Conservation (phyloP, 2,113 vertebrate species). For the Meriones unguiculatus region DNA sequence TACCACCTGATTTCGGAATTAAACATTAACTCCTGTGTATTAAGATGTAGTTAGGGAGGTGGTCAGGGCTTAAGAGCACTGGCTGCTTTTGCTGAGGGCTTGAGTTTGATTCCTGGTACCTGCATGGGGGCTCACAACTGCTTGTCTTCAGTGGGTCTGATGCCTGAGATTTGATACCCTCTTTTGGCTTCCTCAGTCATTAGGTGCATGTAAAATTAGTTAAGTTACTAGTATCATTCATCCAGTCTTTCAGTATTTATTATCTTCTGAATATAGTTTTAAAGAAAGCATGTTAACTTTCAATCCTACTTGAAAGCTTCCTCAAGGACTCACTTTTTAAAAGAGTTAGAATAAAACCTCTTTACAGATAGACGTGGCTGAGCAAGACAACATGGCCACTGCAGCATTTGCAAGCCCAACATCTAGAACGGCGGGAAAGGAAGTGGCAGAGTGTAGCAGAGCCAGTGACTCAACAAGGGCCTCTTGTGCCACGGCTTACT, state of each 20-base stretch:
- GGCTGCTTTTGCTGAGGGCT: neutral
- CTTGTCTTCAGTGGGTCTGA: neutral
- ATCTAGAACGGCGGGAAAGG: neutral
- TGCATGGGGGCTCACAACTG: neutral
- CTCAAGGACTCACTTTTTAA: neutral
- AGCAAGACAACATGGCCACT: neutral
- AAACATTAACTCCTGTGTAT: neutral
- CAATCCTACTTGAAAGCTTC: neutral
- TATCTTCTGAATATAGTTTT: neutral
- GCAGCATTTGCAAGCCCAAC: neutral
- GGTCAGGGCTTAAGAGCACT: neutral
- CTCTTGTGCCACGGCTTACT: neutral
- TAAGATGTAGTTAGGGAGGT: neutral
- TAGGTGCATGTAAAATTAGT: neutral
- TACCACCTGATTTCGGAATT: neutral
- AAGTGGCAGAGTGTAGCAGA: neutral
- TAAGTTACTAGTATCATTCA: neutral
- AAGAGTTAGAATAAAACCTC: neutral
- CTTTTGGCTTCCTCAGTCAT: neutral
- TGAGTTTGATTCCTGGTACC: neutral
- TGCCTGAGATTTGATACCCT: neutral
- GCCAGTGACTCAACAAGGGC: neutral
- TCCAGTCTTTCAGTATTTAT: neutral
- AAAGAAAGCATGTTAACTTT: conserved; percentile 1
- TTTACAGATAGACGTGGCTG: neutral